Percentiles rank a stretch among this genome's conserved stretches.
Evolutionary conservation across 2,888 invertebrate genomes (phyloP).

Genomic region (Pasiphila rectangulata): DNA sequence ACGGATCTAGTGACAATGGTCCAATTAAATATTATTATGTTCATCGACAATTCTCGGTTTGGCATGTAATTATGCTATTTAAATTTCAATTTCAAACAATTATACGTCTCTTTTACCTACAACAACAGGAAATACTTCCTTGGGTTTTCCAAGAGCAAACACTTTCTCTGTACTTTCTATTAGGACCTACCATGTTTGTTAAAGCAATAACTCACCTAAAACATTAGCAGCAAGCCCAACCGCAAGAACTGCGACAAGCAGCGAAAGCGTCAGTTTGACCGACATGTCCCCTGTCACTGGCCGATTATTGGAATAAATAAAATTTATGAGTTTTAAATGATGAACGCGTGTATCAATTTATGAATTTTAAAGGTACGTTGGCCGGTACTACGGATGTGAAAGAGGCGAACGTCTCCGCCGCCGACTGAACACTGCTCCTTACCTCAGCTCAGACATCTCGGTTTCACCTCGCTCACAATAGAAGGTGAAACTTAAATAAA

Average conservation of each 20-base stretch:
- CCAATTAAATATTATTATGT: too few relatives aligned
- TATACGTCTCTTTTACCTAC: too few relatives aligned
- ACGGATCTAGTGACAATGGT: too few relatives aligned
- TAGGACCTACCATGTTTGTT: conserved; percentile 23
- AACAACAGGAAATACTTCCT: background rate
- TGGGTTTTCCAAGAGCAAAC: background rate
- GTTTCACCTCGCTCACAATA: conserved; percentile 77
- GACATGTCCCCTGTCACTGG: conserved; percentile 55
- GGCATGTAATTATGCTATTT: too few relatives aligned
- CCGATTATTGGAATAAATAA: conserved; percentile 26
- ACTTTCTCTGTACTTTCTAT: conserved; percentile 33
- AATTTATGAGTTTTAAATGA: conserved; percentile 49
- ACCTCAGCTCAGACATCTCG: conserved; percentile 60
- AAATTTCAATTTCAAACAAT: too few relatives aligned
- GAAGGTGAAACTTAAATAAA: conserved; percentile 81
- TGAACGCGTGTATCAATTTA: conserved; percentile 38
- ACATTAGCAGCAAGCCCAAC: conserved; percentile 61
- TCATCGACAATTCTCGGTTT: too few relatives aligned
- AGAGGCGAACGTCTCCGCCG: conserved; percentile 67
- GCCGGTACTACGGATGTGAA: conserved; percentile 32
- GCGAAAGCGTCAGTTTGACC: conserved; percentile 61
- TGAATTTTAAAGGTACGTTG: conserved; percentile 45
- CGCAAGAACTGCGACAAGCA: conserved; percentile 52
- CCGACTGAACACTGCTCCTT: conserved; percentile 70
- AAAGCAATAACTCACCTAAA: conserved; percentile 67